These are phyloP conservation scores for Elegia similella DNA, from an alignment of 2,888 invertebrate genomes.

Conservation along the genomic window DNA sequence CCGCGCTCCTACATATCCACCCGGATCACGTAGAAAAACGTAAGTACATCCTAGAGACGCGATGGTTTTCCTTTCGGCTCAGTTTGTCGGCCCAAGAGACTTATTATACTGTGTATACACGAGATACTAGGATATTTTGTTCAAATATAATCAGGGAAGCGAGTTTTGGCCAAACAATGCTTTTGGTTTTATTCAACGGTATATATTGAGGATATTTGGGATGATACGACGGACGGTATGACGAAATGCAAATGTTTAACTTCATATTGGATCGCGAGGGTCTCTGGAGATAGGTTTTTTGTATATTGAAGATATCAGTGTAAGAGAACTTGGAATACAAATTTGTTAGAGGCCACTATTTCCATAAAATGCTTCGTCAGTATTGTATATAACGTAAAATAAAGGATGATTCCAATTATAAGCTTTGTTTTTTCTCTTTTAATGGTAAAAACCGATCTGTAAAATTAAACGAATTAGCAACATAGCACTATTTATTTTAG, in stretches of 20 bases:
- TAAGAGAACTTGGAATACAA: constrained; percentile 14
- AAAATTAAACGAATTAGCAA: too few species aligned
- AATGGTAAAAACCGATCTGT: too few species aligned
- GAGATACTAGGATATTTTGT: constrained; percentile 71
- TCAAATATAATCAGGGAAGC: constrained; percentile 78
- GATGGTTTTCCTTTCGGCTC: constrained; percentile 74
- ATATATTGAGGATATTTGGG: constrained; percentile 57
- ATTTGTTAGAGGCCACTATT: background rate
- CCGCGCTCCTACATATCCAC: constrained; percentile 60
- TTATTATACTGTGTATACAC: constrained; percentile 76
- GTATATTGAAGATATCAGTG: constrained; percentile 34
- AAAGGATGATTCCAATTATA: too few species aligned
- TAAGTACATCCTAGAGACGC: constrained; percentile 55
- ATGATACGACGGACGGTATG: constrained; percentile 40
- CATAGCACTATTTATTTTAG: too few species aligned
- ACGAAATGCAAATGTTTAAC: constrained; percentile 69
- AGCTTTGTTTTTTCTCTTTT: too few species aligned
- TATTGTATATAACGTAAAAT: background rate
- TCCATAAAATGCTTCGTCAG: background rate
- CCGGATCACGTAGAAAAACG: constrained; percentile 64
- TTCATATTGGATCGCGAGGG: constrained; percentile 63
- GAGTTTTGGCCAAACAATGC: constrained; percentile 67
- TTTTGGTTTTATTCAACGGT: constrained; percentile 68
- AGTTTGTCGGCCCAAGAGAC: constrained; percentile 76
- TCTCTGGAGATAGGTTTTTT: constrained; percentile 35